Evolutionary conservation across 2,888 invertebrate species (phyloP).

Genomic region (Drosophila cracens): DNA sequence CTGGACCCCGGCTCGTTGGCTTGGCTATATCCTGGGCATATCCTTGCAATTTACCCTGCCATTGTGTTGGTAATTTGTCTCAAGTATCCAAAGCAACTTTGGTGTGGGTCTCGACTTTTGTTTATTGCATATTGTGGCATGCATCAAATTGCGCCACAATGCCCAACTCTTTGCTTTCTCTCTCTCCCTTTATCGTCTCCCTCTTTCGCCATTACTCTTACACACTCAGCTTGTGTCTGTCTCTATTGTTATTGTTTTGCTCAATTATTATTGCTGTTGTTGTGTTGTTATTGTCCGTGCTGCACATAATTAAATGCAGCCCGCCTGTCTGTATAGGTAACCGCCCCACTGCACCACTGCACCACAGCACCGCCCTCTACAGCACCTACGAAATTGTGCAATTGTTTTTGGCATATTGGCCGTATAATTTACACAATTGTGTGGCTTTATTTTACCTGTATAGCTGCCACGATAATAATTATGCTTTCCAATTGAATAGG

Average conservation of each 20-base stretch:
- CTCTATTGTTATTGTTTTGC: conserved; percentile 60
- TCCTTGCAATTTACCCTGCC: conserved; percentile 64
- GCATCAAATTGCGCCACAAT: conserved; percentile 54
- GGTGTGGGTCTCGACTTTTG: conserved; percentile 42
- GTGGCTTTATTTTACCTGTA: conserved; percentile 42
- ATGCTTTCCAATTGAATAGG: conserved; percentile 63
- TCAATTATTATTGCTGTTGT: conserved; percentile 59
- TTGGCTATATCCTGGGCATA: conserved; percentile 37
- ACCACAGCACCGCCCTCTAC: background rate
- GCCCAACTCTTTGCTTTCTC: background rate
- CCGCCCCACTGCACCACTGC: no score
- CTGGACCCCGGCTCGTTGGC: conserved; percentile 1
- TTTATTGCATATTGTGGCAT: conserved; percentile 71
- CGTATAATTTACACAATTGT: conserved; percentile 57
- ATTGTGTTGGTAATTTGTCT: conserved; percentile 76
- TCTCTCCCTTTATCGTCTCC: background rate
- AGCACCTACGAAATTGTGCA: background rate
- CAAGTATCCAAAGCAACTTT: conserved; percentile 65
- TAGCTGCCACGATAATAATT: conserved; percentile 54
- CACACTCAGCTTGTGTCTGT: background rate
- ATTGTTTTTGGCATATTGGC: conserved; percentile 65
- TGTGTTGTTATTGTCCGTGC: conserved; percentile 36
- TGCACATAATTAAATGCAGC: conserved; percentile 70
- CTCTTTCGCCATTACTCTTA: conserved; percentile 3
- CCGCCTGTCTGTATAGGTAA: conserved; percentile 7